Evolutionary conservation across 2,888 invertebrate species (phyloP).

Genomic region (Erebia ligea): DNA sequence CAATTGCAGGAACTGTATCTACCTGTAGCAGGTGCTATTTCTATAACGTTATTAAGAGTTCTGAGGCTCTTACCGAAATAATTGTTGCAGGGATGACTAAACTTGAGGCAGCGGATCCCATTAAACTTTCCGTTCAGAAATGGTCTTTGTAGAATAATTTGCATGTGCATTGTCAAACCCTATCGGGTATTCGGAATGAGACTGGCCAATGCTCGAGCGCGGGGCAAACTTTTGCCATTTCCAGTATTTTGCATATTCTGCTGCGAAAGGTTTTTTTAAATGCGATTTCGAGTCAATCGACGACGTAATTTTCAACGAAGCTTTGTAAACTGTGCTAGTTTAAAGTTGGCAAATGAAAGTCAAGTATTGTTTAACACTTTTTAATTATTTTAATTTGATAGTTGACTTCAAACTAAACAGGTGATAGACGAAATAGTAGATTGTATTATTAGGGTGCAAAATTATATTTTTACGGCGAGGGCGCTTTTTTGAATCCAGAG

Average conservation of each 20-base stretch:
- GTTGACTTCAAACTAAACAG: not conserved
- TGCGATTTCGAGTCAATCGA: constrained; percentile 40
- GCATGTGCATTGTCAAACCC: constrained; percentile 80
- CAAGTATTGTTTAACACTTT: not conserved
- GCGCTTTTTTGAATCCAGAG: no score
- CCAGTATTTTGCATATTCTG: constrained; percentile 52
- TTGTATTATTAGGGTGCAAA: no score
- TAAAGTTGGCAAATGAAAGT: not conserved
- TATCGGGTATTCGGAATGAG: constrained; percentile 72
- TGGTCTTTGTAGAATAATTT: constrained; percentile 74
- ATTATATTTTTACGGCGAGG: no score
- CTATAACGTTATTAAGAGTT: no score
- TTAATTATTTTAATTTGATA: not conserved
- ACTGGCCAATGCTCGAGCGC: constrained; percentile 65
- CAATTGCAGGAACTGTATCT: no score
- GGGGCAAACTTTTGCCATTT: constrained; percentile 69
- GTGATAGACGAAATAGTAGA: not conserved
- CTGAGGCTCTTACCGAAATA: constrained; percentile 50
- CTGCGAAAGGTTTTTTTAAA: constrained; percentile 33
- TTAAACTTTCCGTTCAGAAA: constrained; percentile 74
- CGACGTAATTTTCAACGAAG: constrained; percentile 35
- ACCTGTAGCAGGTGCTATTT: no score
- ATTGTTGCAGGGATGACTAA: constrained; percentile 67
- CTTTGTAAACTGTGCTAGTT: constrained; percentile 9
- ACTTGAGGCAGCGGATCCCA: constrained; percentile 63